phyloP scores from a whole-genome alignment of 2,113 vertebrate species.

The Eptesicus fuscus region DNA sequence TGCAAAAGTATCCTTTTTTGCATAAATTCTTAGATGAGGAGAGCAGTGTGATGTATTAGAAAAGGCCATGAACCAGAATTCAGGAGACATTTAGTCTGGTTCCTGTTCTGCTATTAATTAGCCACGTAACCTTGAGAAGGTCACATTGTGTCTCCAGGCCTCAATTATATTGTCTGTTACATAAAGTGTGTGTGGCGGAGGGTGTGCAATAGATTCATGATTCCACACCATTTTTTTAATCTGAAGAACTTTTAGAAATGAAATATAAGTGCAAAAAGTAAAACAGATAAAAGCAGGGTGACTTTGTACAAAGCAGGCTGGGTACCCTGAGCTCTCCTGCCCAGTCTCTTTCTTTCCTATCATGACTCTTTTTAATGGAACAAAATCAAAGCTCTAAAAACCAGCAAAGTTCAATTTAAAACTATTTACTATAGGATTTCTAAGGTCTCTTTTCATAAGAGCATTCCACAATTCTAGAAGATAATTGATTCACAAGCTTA shows the following conservation, averaged over 20 bases:
- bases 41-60: conserved; percentile 47
- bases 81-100: conserved; percentile 43
- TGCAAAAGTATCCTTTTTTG: conserved; percentile 37
- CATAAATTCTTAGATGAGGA: conserved; percentile 50
- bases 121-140: conserved; percentile 62
- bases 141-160: conserved; percentile 54
- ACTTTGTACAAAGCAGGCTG: not conserved
- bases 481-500: conserved; percentile 57
- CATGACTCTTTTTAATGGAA: not conserved
- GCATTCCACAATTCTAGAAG: conserved; percentile 33
- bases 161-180: conserved; percentile 53
- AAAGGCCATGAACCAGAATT: conserved; percentile 51
- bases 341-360: not conserved
- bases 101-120: conserved; percentile 60
- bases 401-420: conserved; percentile 43
- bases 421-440: conserved; percentile 16
- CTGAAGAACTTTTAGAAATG: conserved; percentile 19
- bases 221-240: conserved; percentile 28
- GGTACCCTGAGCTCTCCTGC: not conserved
- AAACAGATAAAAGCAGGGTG: conserved; percentile 26
- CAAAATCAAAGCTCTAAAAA: conserved; percentile 51
- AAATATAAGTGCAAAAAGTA: conserved; percentile 28
- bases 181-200: not conserved
- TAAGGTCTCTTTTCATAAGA: conserved; percentile 46
- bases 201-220: conserved; percentile 21